Conservation (phyloP, 2,113 vertebrate species). For the Chaetura pelagica region DNA sequence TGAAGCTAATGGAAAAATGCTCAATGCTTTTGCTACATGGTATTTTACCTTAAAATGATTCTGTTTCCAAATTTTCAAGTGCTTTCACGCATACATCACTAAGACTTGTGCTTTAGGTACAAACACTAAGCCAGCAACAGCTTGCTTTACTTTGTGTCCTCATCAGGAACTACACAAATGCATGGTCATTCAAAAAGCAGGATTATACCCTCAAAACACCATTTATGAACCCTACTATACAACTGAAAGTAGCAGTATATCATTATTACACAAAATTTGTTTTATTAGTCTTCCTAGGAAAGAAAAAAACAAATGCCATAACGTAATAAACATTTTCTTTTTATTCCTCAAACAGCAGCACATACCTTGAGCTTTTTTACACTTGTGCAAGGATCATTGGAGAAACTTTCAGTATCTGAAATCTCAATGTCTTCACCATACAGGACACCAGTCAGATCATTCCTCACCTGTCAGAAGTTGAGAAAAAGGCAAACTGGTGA, state of each 20-base stretch:
- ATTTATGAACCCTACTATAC: neutral
- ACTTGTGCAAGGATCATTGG: conserved; percentile 95
- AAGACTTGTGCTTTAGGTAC: neutral
- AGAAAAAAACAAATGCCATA: neutral
- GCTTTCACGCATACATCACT: neutral
- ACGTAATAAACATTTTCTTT: neutral
- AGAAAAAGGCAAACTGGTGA: conserved; percentile 53
- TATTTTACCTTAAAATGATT: neutral
- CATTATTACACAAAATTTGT: neutral
- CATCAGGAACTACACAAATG: neutral
- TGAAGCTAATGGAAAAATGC: neutral
- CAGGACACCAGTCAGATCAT: conserved; percentile 94
- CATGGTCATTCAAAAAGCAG: neutral
- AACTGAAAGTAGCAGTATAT: neutral
- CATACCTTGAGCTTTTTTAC: conserved; percentile 98
- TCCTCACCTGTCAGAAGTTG: conserved; percentile 88
- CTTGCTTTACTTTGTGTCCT: neutral
- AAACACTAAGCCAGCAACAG: neutral
- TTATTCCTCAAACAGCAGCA: neutral
- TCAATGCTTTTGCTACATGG: neutral
- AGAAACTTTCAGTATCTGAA: conserved; percentile 97
- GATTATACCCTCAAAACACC: neutral
- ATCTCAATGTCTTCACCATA: conserved; percentile 97
- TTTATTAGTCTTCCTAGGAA: neutral
- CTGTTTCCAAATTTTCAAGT: neutral